Evolutionary conservation across 2,113 vertebrate genomes (phyloP).

Genomic region (Cyanoramphus novaezelandiae): DNA sequence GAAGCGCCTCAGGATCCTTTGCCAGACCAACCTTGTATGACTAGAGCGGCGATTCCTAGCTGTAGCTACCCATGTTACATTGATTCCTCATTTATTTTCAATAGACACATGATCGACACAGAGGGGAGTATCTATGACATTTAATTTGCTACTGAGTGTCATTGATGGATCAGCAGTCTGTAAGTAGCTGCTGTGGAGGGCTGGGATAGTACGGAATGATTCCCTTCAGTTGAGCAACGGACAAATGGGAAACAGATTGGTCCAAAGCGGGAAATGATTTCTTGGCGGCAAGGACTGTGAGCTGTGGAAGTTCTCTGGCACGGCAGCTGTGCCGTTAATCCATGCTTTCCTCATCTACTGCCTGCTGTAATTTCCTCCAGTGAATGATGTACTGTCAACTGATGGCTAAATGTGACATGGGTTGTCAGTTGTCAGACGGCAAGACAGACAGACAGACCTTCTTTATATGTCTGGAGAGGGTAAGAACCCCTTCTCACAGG

Average conservation of each 20-base stretch:
- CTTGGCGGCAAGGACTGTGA: neutral
- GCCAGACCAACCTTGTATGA: no score
- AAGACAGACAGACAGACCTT: no score
- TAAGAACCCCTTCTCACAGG: neutral
- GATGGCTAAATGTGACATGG: neutral
- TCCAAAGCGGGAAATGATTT: neutral
- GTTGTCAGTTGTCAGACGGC: neutral
- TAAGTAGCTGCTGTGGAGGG: neutral
- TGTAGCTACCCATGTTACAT: neutral
- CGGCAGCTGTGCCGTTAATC: neutral
- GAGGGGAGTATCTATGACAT: neutral
- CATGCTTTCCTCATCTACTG: neutral
- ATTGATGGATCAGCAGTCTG: neutral
- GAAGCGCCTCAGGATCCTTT: neutral
- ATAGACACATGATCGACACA: neutral
- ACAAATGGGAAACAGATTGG: neutral
- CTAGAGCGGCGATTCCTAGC: neutral
- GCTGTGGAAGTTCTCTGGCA: neutral
- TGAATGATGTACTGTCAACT: neutral
- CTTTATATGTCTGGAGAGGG: neutral
- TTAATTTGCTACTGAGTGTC: neutral
- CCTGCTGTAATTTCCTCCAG: neutral
- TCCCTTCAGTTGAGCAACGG: neutral
- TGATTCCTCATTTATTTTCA: neutral
- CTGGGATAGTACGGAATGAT: rapidly evolving